Evolutionary conservation across 1,140 invertebrate genomes (phyloP).

Genomic region (Dolichoris vasculosae): DNA sequence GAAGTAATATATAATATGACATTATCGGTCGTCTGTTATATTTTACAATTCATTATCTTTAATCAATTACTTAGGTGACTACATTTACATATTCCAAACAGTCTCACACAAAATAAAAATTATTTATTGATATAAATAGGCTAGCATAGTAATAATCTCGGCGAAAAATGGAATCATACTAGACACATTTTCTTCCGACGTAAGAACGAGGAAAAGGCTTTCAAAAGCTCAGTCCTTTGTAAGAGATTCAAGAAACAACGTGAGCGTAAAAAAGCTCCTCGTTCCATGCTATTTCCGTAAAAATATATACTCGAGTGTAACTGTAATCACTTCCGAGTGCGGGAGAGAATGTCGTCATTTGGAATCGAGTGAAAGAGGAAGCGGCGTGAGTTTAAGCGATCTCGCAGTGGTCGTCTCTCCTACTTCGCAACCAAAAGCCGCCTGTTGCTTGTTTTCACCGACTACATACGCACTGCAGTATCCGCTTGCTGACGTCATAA

Average conservation of each 20-base stretch:
- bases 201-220: too few relatives aligned
- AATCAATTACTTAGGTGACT: too few relatives aligned
- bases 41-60: too few relatives aligned
- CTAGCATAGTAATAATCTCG: not conserved
- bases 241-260: not conserved
- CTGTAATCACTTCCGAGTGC: slow-evolving; percentile 23
- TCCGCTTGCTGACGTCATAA: slow-evolving; percentile 61
- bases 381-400: too few relatives aligned
- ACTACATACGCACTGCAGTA: slow-evolving; percentile 14
- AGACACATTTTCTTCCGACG: not conserved
- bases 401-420: not conserved
- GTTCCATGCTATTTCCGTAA: not conserved
- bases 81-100: too few relatives aligned
- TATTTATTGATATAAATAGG: not conserved
- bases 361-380: not conserved
- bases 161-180: not conserved
- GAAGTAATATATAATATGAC: too few relatives aligned
- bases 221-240: not conserved
- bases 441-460: slow-evolving; percentile 70
- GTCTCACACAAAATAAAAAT: not conserved
- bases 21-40: too few relatives aligned
- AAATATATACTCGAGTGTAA: slow-evolving; percentile 13
- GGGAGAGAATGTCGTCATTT: not conserved
- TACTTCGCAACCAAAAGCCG: slow-evolving; percentile 52
- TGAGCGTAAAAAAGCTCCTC: slow-evolving; percentile 8